phyloP scores from a whole-genome alignment of 1,140 invertebrate genomes.

The Scaptodrosophila lebanonensis region DNA sequence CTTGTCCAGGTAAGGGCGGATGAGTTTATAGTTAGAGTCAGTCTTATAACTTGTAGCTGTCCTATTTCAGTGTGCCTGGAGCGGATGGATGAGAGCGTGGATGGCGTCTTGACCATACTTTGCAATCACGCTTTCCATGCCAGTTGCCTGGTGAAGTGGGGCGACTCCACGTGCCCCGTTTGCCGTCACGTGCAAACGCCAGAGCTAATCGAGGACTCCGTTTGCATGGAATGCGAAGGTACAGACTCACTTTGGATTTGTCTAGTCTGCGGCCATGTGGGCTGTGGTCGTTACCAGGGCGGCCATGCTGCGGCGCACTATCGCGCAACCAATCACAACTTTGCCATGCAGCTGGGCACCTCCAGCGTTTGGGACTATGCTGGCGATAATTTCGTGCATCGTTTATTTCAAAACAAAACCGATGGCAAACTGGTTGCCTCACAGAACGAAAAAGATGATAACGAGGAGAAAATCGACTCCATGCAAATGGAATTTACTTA shows the following conservation, averaged over 20 bases:
- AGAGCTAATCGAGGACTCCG: slow-evolving; percentile 89
- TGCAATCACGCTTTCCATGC: slow-evolving; percentile 99
- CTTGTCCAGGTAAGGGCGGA: slow-evolving; percentile 86
- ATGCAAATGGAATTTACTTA: slow-evolving; percentile 98
- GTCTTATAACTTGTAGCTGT: background rate
- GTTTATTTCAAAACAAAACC: slow-evolving; percentile 96
- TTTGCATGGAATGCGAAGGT: slow-evolving; percentile 88
- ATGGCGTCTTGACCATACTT: slow-evolving; percentile 97
- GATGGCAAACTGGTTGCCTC: slow-evolving; percentile 97
- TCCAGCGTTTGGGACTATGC: slow-evolving; percentile 94
- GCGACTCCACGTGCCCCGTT: slow-evolving; percentile 91
- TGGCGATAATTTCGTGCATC: slow-evolving; percentile 97
- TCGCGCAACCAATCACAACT: slow-evolving; percentile 96
- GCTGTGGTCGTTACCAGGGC: slow-evolving; percentile 88
- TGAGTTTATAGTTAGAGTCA: background rate
- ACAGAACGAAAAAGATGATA: slow-evolving; percentile 79
- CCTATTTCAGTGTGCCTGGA: slow-evolving; percentile 81
- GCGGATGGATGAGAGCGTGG: slow-evolving; percentile 98
- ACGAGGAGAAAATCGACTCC: slow-evolving; percentile 94
- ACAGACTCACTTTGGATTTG: slow-evolving; percentile 97
- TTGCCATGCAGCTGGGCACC: slow-evolving; percentile 96
- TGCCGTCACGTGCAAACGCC: slow-evolving; percentile 95
- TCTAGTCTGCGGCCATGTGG: slow-evolving; percentile 98
- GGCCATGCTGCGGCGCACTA: slow-evolving; percentile 92
- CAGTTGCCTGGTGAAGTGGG: slow-evolving; percentile 96